Conservation (phyloP, 2,113 vertebrate genomes). For the Macquaria ambigua region DNA sequence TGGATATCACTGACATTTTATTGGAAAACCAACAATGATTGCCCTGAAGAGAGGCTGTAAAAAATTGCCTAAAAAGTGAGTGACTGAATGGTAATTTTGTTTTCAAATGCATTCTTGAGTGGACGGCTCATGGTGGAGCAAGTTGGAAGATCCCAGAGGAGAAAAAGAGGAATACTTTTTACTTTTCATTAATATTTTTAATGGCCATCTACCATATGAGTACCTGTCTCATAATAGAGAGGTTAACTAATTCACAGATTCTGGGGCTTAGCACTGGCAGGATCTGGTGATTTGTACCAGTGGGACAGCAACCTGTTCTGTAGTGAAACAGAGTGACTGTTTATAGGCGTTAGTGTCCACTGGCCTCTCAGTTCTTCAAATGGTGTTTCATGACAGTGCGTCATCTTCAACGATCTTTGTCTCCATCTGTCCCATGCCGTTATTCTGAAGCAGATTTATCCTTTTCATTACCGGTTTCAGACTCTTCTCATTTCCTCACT, state of each 20-base stretch:
- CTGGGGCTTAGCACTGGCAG: neutral
- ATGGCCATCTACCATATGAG: neutral
- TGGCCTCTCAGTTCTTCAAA: neutral
- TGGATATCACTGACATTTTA: neutral
- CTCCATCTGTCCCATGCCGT: neutral
- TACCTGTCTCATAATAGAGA: neutral
- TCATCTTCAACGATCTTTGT: conserved; percentile 7
- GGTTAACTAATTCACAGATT: neutral
- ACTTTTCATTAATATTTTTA: neutral
- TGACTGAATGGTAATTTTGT: neutral
- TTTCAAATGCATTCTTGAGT: neutral
- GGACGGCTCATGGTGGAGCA: neutral
- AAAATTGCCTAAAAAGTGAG: neutral
- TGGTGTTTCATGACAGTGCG: neutral
- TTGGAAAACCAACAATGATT: neutral
- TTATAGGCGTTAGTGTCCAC: neutral
- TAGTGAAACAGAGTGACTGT: neutral
- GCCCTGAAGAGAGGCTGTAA: neutral
- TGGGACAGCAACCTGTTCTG: neutral
- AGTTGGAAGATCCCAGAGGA: neutral
- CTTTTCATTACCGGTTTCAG: conserved; percentile 7
- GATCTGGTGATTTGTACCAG: neutral
- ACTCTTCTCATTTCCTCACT: conserved; percentile 9
- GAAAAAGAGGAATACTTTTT: neutral
- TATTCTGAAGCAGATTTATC: neutral